Evolutionary conservation across 2,888 invertebrate genomes (phyloP).

Genomic region (Dioctria linearis): DNA sequence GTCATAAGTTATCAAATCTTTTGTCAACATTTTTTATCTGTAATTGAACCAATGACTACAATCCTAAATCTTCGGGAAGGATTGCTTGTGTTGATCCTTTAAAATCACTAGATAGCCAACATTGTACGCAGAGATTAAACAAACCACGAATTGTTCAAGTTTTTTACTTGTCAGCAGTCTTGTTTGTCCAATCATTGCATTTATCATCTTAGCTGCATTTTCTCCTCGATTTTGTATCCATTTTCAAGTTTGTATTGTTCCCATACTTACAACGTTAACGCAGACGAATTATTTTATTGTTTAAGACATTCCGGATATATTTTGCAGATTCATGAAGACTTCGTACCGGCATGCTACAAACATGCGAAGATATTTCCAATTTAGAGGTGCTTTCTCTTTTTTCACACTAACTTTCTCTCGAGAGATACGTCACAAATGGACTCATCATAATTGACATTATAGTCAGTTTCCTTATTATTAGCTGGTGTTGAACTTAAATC

Average conservation of each 20-base stretch:
- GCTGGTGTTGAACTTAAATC: constrained; percentile 31
- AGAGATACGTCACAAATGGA: constrained; percentile 73
- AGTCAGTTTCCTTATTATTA: constrained; percentile 48
- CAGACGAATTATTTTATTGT: constrained; percentile 71
- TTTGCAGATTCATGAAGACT: constrained; percentile 64
- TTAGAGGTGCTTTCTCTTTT: constrained; percentile 66
- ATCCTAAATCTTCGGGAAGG: constrained; percentile 78
- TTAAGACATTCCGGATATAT: constrained; percentile 68
- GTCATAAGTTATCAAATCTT: constrained; percentile 65
- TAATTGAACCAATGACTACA: constrained; percentile 75
- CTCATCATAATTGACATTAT: constrained; percentile 64
- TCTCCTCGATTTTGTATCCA: constrained; percentile 65
- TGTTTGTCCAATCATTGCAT: constrained; percentile 83
- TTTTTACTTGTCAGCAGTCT: constrained; percentile 81
- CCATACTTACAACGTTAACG: constrained; percentile 72
- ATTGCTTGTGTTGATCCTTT: constrained; percentile 64
- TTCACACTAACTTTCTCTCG: constrained; percentile 73
- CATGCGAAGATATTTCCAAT: constrained; percentile 34
- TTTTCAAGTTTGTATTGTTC: constrained; percentile 66
- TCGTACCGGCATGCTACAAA: constrained; percentile 54
- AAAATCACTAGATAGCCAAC: constrained; percentile 16
- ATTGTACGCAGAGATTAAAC: constrained; percentile 69
- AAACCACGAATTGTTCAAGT: constrained; percentile 78
- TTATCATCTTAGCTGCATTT: constrained; percentile 72
- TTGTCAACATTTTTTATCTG: constrained; percentile 68